These are phyloP conservation scores for Anastrepha ludens DNA, from an alignment of 1,140 invertebrate species.

Conservation along the genomic window DNA sequence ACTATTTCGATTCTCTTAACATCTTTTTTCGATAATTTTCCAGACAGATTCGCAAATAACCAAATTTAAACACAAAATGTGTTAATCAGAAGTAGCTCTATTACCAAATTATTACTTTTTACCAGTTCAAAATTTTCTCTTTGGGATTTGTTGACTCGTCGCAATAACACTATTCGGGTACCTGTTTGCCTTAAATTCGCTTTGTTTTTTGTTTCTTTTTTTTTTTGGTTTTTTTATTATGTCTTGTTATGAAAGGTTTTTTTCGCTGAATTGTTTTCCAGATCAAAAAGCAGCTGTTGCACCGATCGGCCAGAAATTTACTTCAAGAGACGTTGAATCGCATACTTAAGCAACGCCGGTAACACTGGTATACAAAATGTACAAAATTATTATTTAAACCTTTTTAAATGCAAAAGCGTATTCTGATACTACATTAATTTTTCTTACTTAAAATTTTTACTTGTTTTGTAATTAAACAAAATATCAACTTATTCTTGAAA, in stretches of 20 bases:
- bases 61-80: no score
- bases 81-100: no score
- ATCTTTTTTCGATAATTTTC: no score
- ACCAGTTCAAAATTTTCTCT: neutral
- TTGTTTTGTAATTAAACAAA: no score
- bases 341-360: neutral
- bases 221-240: neutral
- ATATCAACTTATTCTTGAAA: no score
- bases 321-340: neutral
- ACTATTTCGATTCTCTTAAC: no score
- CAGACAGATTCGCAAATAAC: no score
- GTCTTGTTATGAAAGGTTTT: neutral
- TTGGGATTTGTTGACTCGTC: neutral
- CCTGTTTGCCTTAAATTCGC: neutral
- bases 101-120: neutral
- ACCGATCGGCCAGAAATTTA: conserved; percentile 2
- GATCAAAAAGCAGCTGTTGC: conserved; percentile 31
- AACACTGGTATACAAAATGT: conserved; percentile 2
- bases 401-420: no score
- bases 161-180: neutral
- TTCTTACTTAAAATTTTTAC: no score
- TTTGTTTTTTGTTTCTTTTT: neutral
- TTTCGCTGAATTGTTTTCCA: neutral
- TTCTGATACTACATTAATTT: no score
- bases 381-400: no score